Percentiles rank a stretch among this genome's conserved stretches.
These are phyloP conservation scores for Chymomyza procnemis DNA, from an alignment of 2,888 invertebrate species.

Conservation along the genomic window DNA sequence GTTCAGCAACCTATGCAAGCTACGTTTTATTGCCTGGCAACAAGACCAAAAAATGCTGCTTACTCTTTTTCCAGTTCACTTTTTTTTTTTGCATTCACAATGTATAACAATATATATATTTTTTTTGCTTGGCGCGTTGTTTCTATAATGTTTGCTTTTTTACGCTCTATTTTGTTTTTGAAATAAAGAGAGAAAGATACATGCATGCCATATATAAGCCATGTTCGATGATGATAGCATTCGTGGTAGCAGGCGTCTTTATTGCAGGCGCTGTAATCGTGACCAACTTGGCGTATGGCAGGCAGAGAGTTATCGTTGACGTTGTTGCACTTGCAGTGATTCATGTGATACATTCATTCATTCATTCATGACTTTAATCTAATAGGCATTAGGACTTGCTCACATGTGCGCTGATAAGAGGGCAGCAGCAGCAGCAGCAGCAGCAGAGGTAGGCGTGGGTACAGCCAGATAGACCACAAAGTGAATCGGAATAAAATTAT, in stretches of 20 bases:
- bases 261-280: conserved; percentile 16
- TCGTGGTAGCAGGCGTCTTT: conserved; percentile 8
- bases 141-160: neutral
- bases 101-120: neutral
- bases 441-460: no score
- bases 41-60: neutral
- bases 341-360: conserved; percentile 48
- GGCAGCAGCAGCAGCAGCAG: conserved; percentile 14
- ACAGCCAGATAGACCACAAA: conserved; percentile 24
- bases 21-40: neutral
- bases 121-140: neutral
- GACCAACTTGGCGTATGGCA: conserved; percentile 19
- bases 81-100: no score
- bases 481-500: conserved; percentile 34
- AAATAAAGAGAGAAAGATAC: neutral
- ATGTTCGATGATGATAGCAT: neutral
- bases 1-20: neutral
- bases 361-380: conserved; percentile 47
- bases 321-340: conserved; percentile 56
- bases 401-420: conserved; percentile 5
- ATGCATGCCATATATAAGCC: neutral
- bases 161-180: neutral
- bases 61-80: neutral
- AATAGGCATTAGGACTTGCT: conserved; percentile 62
- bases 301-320: conserved; percentile 15